Evolutionary conservation across 2,113 vertebrate genomes (phyloP), one percentile per base, ranked within the genome.

Genomic region (Gulo gulo): DNA sequence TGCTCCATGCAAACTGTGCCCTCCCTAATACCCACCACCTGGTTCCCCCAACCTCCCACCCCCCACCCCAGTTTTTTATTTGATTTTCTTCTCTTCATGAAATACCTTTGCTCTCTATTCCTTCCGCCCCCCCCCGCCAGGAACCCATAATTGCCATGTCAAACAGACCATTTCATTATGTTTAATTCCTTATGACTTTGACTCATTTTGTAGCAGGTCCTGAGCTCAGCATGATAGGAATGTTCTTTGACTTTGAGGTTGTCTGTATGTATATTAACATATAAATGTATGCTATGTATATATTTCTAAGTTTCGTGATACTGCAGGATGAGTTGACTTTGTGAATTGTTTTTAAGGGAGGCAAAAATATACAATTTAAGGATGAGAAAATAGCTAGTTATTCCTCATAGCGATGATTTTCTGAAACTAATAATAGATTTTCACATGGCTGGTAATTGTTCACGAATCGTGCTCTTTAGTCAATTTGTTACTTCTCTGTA

Each of bases 371-470:
- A n/a, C n/a, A 13, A 45, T 78, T 7, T 81, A 42, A 5, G 45
- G 45, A 47, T 92, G 67, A 92, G 61, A 82, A 95, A 88, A 84
- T 21, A 73, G 9, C 21, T 14, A 39, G 57, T 92, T 71, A 89
- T 42, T 6, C 36, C 7, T 86, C 39, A 42, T 23, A 79, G 92
- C 63, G 82, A 20, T 93, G 67, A 92, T 88, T 94, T 91, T 93
- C 80, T 91, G 3, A 73, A 95, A 52, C 50, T 85, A 67, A 84
- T 92, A 95, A 96, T 82, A 42, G 73, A 88, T 94, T 93, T 57
- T 94, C 86, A 69, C 52, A 61, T 90, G 80, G n/a, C 20, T 89
- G 65, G 73, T 93, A 88, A 94, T 78, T 93, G 36, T 55, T 90
- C 26, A 2, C 31, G 87, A 97, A 31, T 88, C 7, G 0, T 82